These are phyloP conservation scores for Mus minutoides DNA, from an alignment of 2,797 vertebrate genomes.

Conservation along the genomic window DNA sequence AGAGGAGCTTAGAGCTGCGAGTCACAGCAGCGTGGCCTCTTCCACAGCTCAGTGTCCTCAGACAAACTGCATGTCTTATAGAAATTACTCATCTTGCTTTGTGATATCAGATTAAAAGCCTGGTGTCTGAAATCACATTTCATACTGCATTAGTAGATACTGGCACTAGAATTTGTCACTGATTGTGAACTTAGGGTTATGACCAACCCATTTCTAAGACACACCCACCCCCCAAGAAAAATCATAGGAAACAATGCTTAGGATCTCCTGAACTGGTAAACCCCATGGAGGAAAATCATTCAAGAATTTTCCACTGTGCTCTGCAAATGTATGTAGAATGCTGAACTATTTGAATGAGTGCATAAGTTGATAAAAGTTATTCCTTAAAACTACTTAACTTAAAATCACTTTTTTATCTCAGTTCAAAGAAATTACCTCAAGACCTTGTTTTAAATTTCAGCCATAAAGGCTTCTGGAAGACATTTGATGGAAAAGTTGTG, in stretches of 20 bases:
- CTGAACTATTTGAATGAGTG: not conserved
- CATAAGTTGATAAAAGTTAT: not conserved
- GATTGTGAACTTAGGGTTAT: not conserved
- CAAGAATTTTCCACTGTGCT: not conserved
- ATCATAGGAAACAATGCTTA: not conserved
- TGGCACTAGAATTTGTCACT: not conserved
- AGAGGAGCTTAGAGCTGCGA: not conserved
- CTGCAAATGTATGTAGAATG: not conserved
- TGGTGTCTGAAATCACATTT: not conserved
- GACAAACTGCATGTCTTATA: not conserved
- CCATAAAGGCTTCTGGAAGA: not conserved
- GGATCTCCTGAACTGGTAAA: not conserved
- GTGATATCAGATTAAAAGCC: not conserved
- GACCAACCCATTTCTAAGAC: not conserved
- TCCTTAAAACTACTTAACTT: conserved; percentile 13
- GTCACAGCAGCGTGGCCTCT: not conserved
- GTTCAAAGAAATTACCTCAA: not conserved
- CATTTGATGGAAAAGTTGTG: not conserved
- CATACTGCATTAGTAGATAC: not conserved
- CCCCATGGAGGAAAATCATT: too few relatives aligned
- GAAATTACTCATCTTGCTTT: not conserved
- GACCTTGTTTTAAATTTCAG: conserved; percentile 10
- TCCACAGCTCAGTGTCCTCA: not conserved
- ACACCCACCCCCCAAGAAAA: not conserved
- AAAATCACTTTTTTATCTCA: conserved; percentile 2